phyloP scores from a whole-genome alignment of 2,113 vertebrate species.

The Chunga burmeisteri region DNA sequence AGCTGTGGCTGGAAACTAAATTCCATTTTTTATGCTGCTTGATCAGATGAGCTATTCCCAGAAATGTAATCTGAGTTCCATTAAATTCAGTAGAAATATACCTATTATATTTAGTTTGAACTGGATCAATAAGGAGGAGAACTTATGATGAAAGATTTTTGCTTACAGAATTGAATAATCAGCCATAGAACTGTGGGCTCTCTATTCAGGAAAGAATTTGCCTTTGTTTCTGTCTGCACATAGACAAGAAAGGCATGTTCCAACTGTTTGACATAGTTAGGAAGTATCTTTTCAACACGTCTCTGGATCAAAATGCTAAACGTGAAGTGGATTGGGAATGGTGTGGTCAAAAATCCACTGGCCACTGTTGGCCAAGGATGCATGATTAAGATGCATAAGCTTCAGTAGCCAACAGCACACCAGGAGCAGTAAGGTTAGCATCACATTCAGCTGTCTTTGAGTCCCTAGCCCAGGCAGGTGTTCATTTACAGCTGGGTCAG shows the following conservation, averaged over 20 bases:
- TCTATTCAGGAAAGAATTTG: background rate
- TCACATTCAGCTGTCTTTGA: background rate
- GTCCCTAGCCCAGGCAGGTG: background rate
- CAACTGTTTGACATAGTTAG: background rate
- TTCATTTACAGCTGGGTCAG: background rate
- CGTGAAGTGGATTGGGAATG: background rate
- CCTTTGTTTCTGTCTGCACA: background rate
- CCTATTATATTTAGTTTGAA: background rate
- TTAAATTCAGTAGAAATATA: background rate
- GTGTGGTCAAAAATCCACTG: background rate
- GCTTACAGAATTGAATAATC: background rate
- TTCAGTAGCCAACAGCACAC: background rate
- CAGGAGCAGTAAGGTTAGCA: background rate
- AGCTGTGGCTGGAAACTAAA: background rate
- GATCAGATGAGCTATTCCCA: background rate
- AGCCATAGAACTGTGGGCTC: background rate
- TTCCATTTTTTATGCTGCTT: background rate
- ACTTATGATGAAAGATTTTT: background rate
- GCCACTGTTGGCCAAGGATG: background rate
- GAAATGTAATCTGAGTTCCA: background rate
- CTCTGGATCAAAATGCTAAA: background rate
- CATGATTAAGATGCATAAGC: rapidly evolving
- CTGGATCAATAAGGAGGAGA: background rate
- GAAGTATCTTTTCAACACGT: background rate
- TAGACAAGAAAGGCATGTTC: background rate